Evolutionary conservation across 2,888 invertebrate genomes (phyloP), one percentile per base, ranked within the genome.

Genomic region (Rapana venosa): DNA sequence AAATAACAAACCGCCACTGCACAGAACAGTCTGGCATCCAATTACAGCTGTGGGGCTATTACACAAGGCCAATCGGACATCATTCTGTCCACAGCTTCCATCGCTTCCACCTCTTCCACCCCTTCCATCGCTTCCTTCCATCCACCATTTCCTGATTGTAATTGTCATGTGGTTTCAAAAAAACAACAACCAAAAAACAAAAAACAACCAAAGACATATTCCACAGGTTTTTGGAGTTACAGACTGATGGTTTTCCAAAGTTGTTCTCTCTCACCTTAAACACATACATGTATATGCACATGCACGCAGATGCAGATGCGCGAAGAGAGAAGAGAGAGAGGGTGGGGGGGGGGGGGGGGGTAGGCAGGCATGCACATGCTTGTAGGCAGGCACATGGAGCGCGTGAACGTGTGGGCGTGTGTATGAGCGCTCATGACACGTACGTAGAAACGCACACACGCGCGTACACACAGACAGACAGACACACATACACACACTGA

Each of bases 381-480:
- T n/a, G 13, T 11, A 30, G 4, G 13, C 77, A 77, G 13, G n/a
- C n/a, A 77, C 30, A 30, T n/a, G 81, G 81, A 81, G 35, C 32
- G 35, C 30, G 35, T 81, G 81, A 35, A 35, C 35, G 81, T 30
- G 81, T 35, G 35, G 6, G 81, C 81, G 2, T 35, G 81, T 35
- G 81, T 35, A 81, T 35, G 81, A 35, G 81, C 35, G 81, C 35
- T 79, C 79, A 17, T 30, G 81, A 79, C 81, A 35, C 17, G 81
- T 35, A 30, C 81, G 30, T 20, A 15, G 2, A 8, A 13, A 77
- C 77, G n/a, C 77, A 77, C 77, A 77, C 77, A 77, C 77, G n/a
- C n/a, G n/a, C 77, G n/a, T n/a, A 77, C 77, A 77, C 77, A 77
- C 77, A 77, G 20, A 77, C n/a, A 77, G 20, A 30, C 77, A n/a